Evolutionary conservation across 2,888 invertebrate genomes (phyloP), one percentile per base, ranked within the genome.

Genomic region (Lingula anatina): DNA sequence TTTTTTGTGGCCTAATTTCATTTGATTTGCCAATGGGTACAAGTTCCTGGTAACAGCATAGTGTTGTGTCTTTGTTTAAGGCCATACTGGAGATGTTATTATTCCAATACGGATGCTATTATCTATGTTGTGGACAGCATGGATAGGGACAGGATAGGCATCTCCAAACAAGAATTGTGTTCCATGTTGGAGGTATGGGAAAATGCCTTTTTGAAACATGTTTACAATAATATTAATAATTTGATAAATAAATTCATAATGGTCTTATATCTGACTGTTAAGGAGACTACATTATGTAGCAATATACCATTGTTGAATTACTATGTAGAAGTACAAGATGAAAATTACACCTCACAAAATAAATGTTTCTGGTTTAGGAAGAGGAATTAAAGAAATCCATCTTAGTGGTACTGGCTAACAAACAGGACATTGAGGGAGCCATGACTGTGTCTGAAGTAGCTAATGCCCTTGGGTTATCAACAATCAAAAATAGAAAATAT

Each of bases 61-160:
- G n/a, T n/a, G n/a, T n/a, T n/a, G 9, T 31, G 31, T 49, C 26
- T 28, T 35, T 50, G 20, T 65, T 66, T 51, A 79, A 93, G 96
- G 81, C 97, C 97, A 0, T 99, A 99, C 78, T 99, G 99, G 99
- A 84, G 99, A 78, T 99, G 97, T 84, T 99, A 99, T 79, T 99
- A 95, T 78, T 94, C 96, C 63, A 99, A 99, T 81, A 99, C 99
- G 74, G 99, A 99, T 82, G 99, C 99, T 72, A 96, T 99, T 68
- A 97, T 99, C 70, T 99, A 99, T 81, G 99, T 99, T 47, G 96
- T 97, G 45, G 99, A 99, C 80, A 97, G 96, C 43, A 96, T 94
- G 49, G 99, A 99, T 80, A 86, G 90, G 78, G 99, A 99, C 81
- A 83, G 99, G 81, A 95, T 99, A 83, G 94, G 95, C 65, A 95